Percentiles rank a stretch among this genome's conserved stretches.
phyloP scores from a whole-genome alignment of 2,797 vertebrate genomes.

The Gallirallus australis region DNA sequence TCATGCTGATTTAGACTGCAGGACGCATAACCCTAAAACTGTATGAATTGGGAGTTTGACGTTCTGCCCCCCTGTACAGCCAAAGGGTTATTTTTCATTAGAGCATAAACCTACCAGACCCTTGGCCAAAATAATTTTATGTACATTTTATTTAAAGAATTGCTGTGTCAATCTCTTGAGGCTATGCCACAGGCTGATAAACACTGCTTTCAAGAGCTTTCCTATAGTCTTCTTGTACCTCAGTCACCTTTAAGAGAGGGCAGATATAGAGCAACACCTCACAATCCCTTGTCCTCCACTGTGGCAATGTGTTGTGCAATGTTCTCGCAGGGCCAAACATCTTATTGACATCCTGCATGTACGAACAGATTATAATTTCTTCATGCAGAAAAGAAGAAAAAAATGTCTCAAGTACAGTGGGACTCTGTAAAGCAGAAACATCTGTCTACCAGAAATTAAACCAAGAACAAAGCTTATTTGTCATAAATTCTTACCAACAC shows the following conservation, averaged over 20 bases:
- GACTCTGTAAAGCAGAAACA: neutral
- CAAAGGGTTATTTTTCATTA: neutral
- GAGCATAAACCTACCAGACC: neutral
- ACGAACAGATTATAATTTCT: neutral
- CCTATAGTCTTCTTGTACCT: neutral
- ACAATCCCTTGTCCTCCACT: neutral
- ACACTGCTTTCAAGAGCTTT: neutral
- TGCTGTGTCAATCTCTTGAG: neutral
- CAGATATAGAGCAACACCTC: neutral
- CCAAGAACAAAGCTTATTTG: conserved; percentile 41
- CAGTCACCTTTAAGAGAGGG: neutral
- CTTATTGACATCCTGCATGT: neutral
- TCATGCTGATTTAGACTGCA: neutral
- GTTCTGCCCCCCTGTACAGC: neutral
- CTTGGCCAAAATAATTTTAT: neutral
- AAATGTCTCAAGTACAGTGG: neutral
- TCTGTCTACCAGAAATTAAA: conserved; percentile 43
- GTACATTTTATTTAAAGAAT: neutral
- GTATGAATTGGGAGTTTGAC: neutral
- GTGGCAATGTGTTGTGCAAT: neutral
- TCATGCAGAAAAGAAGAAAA: neutral
- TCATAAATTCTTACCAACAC: neutral
- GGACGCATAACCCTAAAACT: neutral
- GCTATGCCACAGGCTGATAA: neutral
- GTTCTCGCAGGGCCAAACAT: neutral